Evolutionary conservation across 2,113 vertebrate species (phyloP), one percentile per base, ranked within the genome.

Genomic region (Thalassoma bifasciatum): DNA sequence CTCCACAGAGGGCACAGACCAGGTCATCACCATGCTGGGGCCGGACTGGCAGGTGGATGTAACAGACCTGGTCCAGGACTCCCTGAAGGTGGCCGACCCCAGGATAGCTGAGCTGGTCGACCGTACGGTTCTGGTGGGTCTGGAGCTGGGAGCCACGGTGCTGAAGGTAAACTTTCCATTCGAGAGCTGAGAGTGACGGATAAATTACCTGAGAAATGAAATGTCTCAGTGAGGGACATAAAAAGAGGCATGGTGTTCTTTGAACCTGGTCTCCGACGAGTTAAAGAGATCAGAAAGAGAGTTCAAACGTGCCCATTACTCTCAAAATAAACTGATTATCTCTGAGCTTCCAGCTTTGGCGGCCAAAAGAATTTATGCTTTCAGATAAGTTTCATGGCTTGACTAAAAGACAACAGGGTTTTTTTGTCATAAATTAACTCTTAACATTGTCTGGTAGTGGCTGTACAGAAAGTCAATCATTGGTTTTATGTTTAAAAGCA

Each of bases 31-130:
- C 86, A 99, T 99, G 97, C 92, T 99, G 91, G 97, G 98, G 2
- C 95, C 97, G 0, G 98, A 99, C 90, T 99, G 98, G 98, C 94
- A 97, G 91, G 97, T 99, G 91, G 98, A 99, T 34, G 97, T 99
- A 87, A 99, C 98, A 0, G 96, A 98, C 87, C 93, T 99, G 89
- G 98, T 99, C 56, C 96, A 97, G 34, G 97, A 99, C 86, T 98
- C 96, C 64, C 94, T 99, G 91, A 95, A 95, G 0, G 96, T 99
- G 78, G 93, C 93, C 0, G 96, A 98, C 92, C 94, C 96, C 0
- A 89, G 96, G 5, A 94, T 99, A 74, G 98, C 96, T 0, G 96
- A 97, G 85, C 76, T 99, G 93, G 95, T 98, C 83, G 97, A 99
- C 92, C 90, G 95, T 78, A 97, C 93, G 24, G 93, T 96, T 0